Conservation (phyloP, 2,888 invertebrate species). For the Allacma fusca region DNA sequence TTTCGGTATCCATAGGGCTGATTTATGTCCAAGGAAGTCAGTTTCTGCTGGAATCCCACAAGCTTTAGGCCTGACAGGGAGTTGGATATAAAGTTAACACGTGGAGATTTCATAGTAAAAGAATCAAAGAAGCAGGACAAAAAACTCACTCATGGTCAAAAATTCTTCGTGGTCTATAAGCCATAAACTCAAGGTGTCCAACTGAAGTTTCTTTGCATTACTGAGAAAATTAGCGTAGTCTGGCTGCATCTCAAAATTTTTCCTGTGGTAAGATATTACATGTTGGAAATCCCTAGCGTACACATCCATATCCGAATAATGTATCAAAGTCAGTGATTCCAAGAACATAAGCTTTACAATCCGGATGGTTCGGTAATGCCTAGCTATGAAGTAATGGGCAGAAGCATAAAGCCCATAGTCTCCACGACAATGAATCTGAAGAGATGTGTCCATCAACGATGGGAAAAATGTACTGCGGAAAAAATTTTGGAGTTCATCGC, state of each 20-base stretch:
- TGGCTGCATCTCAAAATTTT: neutral
- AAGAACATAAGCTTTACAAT: slow-evolving; percentile 27
- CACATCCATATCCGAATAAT: neutral
- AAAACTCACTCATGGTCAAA: slow-evolving; percentile 6
- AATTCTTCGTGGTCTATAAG: slow-evolving; percentile 32
- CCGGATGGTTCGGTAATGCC: slow-evolving; percentile 1
- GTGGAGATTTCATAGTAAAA: no score
- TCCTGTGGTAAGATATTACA: neutral
- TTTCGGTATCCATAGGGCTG: slow-evolving; percentile 25
- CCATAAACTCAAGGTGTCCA: slow-evolving; percentile 23
- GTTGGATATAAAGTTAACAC: no score
- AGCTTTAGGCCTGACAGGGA: slow-evolving; percentile 24
- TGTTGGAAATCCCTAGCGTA: slow-evolving; percentile 20
- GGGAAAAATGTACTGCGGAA: slow-evolving; percentile 28
- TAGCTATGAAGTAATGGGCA: slow-evolving; percentile 24
- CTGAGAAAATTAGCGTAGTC: neutral
- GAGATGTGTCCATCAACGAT: neutral
- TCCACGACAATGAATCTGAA: slow-evolving; percentile 23
- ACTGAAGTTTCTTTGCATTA: neutral
- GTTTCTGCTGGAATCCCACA: neutral
- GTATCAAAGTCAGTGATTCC: slow-evolving; percentile 9
- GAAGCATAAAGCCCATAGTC: slow-evolving; percentile 28
- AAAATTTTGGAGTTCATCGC: slow-evolving; percentile 26
- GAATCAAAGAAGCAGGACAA: neutral
- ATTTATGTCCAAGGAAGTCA: slow-evolving; percentile 26